Conservation (phyloP, 2,888 invertebrate species). For the Seira musarum region DNA sequence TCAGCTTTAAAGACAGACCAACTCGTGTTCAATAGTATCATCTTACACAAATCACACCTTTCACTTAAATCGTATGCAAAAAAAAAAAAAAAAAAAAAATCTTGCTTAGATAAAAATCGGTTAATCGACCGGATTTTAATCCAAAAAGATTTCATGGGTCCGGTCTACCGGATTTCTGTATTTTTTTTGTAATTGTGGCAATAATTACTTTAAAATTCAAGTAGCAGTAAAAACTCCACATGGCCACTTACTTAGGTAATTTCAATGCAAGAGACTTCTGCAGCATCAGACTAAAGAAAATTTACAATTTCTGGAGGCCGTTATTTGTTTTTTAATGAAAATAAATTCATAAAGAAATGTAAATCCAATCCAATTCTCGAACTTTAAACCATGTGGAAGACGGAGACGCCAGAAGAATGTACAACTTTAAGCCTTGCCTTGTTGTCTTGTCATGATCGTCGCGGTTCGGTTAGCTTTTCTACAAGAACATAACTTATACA, state of each 20-base stretch:
- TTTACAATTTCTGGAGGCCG: background rate
- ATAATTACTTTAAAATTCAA: background rate
- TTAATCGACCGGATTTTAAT: background rate
- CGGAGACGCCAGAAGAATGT: background rate
- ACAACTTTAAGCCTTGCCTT: background rate
- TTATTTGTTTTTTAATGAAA: background rate
- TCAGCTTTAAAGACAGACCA: too few species aligned
- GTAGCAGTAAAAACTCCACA: too few species aligned
- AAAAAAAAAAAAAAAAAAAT: background rate
- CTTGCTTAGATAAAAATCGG: background rate
- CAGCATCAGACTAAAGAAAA: background rate
- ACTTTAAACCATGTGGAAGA: background rate
- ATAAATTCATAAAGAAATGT: background rate
- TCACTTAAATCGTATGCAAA: background rate
- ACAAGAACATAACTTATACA: constrained; percentile 2
- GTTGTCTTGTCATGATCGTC: background rate
- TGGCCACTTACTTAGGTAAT: too few species aligned
- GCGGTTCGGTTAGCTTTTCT: background rate
- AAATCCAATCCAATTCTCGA: background rate
- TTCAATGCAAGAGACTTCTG: too few species aligned
- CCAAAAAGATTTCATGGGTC: background rate
- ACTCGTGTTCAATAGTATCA: constrained; percentile 24
- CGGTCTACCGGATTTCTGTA: too few species aligned
- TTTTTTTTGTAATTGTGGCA: background rate
- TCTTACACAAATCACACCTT: constrained; percentile 58